Evolutionary conservation across 2,888 invertebrate species (phyloP).

Genomic region (Altica lythri): DNA sequence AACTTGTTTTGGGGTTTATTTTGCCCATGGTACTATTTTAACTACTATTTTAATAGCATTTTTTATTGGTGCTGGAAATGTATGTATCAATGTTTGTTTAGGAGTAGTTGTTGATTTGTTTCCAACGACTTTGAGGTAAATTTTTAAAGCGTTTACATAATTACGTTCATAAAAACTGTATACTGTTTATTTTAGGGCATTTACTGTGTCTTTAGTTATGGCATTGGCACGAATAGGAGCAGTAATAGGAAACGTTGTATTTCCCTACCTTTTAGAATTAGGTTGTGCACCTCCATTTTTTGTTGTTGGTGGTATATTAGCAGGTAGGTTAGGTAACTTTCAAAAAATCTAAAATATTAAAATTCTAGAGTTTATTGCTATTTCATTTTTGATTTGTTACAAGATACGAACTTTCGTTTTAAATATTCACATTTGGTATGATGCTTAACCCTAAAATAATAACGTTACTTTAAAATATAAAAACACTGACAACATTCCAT

Average conservation of each 20-base stretch:
- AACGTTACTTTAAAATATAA: neutral
- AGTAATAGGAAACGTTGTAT: constrained; percentile 69
- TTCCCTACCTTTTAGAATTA: constrained; percentile 69
- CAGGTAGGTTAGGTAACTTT: constrained; percentile 31
- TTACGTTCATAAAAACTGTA: neutral
- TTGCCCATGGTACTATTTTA: constrained; percentile 60
- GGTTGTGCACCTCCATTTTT: constrained; percentile 75
- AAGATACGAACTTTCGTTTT: neutral
- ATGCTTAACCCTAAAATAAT: too few relatives aligned
- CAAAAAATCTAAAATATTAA: neutral
- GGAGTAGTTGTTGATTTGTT: constrained; percentile 69
- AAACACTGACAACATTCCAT: neutral
- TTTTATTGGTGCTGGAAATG: constrained; percentile 61
- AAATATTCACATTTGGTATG: neutral
- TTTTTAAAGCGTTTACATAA: neutral
- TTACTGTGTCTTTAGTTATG: constrained; percentile 71
- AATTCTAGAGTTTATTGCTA: neutral
- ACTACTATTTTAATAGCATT: constrained; percentile 63
- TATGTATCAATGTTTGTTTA: constrained; percentile 65
- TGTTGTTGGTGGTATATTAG: constrained; percentile 58
- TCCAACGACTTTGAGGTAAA: constrained; percentile 69
- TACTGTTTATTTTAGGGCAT: constrained; percentile 61
- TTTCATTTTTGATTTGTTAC: neutral
- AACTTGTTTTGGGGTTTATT: constrained; percentile 62
- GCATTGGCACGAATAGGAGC: constrained; percentile 75